Base-by-base conservation (phyloP, 1,140 invertebrate genomes). In the Drosophila prosaltans region DNA sequence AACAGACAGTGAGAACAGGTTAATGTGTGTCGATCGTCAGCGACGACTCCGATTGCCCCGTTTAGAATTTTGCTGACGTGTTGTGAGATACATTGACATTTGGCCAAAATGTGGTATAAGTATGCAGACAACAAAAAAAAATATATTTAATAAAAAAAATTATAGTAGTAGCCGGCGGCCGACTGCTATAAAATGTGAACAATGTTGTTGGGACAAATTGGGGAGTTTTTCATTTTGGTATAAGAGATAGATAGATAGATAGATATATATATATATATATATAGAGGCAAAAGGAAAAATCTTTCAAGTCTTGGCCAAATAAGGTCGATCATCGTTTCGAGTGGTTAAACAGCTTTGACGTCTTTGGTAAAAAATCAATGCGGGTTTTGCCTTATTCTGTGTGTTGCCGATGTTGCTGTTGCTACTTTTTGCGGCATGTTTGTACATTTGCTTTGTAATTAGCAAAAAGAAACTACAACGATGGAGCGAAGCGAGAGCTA, bases 61-160 rank as follows among this genome's bases (percentile, higher is more conserved):
- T 76, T 76, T 76, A 76, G 74, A 76, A 75, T 69, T 63, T 55
- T 64, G 73, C 74, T 75, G 74, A 69, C 66, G 54, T 63, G 73
- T 74, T 55, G 30, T 55, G 30, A 45, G 76, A 78, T 78, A 66
- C 61, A 63, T 71, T 78, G 74, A 71, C 74, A 78, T 78, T 77
- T 77, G 40, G 60, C 43, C 32, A 45, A 70, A 74, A 41, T 65
- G 63, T 24, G 65, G 61, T 62, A 62, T 69, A 45, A 69, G 45
- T 59, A 55, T 36, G 60, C 21, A 64, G n/a, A 8, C 41, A 60
- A 16, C 24, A 59, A 41, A 58, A 73, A 59, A 21, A 54, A 62
- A 62, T 4, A 30, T 2, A 30, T 36, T 4, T 5, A 36, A 7
- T 39, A 28, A 59, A 40, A 60, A 32, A 24, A n/a, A 32, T n/a